Percentiles rank a stretch among this genome's conserved stretches.
phyloP scores from a whole-genome alignment of 2,113 vertebrate genomes.

The Sterna hirundo region DNA sequence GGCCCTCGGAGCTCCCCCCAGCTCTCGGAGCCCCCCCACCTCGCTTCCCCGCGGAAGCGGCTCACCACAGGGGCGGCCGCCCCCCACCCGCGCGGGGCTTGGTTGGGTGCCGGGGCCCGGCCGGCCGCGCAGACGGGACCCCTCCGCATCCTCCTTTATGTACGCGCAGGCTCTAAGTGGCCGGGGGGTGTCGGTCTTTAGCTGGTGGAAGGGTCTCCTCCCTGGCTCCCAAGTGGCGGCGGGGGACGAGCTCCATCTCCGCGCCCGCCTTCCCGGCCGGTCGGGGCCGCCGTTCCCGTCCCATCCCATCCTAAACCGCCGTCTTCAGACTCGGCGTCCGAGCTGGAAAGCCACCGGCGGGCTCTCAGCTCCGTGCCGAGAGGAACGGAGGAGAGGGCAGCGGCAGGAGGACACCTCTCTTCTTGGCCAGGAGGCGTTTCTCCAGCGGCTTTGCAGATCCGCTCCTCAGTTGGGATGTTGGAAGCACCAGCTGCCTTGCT shows the following conservation, averaged over 20 bases:
- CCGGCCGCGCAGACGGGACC: background rate
- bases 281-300: rapidly evolving
- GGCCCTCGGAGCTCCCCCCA: no score
- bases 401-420: background rate
- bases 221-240: background rate
- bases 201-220: rapidly evolving
- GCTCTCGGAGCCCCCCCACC: no score
- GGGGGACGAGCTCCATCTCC: background rate
- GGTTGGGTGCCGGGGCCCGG: background rate
- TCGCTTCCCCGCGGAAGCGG: background rate
- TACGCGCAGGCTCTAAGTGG: background rate
- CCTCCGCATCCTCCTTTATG: rapidly evolving
- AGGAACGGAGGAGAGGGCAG: background rate
- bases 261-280: rapidly evolving
- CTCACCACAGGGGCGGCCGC: background rate
- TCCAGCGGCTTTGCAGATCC: background rate
- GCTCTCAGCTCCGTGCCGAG: background rate
- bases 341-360: rapidly evolving
- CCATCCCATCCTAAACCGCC: background rate
- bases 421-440: background rate
- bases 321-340: rapidly evolving
- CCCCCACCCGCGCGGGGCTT: no score
- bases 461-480: background rate
- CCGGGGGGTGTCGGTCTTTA: background rate
- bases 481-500: background rate